These are phyloP conservation scores for Thunnus albacares DNA, from an alignment of 2,797 vertebrate genomes.

Conservation along the genomic window DNA sequence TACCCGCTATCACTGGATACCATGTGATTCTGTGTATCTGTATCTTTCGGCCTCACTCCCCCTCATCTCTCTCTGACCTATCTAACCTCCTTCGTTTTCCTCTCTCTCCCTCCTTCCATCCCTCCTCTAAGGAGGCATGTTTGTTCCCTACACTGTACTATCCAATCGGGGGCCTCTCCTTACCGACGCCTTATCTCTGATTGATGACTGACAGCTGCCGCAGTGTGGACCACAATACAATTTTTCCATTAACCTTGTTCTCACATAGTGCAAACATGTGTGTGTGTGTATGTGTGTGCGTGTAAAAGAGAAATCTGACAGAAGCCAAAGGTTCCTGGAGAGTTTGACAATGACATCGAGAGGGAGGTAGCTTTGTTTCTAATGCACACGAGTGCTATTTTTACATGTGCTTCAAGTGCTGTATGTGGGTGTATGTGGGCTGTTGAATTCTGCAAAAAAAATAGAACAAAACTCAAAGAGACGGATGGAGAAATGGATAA, in stretches of 20 bases:
- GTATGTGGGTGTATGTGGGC: not conserved
- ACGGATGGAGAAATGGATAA: slow-evolving; percentile 33
- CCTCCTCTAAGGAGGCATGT: slow-evolving; percentile 44
- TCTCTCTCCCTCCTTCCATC: not conserved
- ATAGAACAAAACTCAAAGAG: slow-evolving; percentile 33
- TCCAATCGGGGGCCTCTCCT: slow-evolving; percentile 57
- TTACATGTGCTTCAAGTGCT: not conserved
- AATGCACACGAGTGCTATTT: slow-evolving; percentile 12
- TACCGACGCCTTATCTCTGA: slow-evolving; percentile 68
- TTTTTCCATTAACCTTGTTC: slow-evolving; percentile 78
- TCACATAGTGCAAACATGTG: slow-evolving; percentile 15
- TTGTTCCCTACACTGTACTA: slow-evolving; percentile 45
- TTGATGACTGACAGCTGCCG: slow-evolving; percentile 56
- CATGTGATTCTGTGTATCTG: not conserved
- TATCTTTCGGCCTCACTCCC: not conserved
- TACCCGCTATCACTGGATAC: not conserved
- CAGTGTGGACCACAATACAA: slow-evolving; percentile 44
- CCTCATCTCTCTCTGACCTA: not conserved
- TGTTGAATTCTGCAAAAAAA: slow-evolving; percentile 15
- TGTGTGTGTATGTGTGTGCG: not conserved
- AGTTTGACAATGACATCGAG: slow-evolving; percentile 34
- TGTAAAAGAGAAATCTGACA: slow-evolving; percentile 30
- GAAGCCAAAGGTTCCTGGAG: slow-evolving; percentile 34
- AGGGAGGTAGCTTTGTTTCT: slow-evolving; percentile 21
- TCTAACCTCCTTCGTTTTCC: not conserved